Base-by-base conservation (phyloP, 2,113 vertebrate genomes). In the Bolborhynchus lineola region DNA sequence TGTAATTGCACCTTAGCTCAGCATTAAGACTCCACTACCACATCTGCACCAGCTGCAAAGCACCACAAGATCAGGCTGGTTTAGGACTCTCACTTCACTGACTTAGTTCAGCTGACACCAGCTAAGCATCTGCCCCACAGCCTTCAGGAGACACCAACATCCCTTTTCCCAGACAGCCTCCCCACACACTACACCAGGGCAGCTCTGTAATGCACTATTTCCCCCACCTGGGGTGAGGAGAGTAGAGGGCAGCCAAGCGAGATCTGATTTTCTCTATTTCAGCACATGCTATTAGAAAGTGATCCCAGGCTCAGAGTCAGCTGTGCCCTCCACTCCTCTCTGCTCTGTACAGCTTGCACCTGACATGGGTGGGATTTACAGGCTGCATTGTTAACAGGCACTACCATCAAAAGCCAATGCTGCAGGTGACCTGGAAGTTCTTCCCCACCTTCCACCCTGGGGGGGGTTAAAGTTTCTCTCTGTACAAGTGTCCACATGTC, bases 291-390 rank as follows among this genome's bases (percentile, higher is more conserved):
- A 4, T 24, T 8, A 6, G 11, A 26, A 46, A 82, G 57, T 0
- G 26, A 90, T 11, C 18, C 68, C 3, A 7, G 42, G 1, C 11
- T 26, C 52, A 11, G 78, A 70, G 68, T 70, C 75, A 53, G 88
- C 80, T 59, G 68, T 93, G 94, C 80, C 69, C 86, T 94, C 83
- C 81, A 69, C 76, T 21, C 91, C 37, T 8, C 33, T 24, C 44
- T 18, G 35, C 1, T 13, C 13, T 1, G 3, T 1, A 60, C 55
- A 4, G 76, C 41, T 62, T 11, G 44, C 1, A 1, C 20, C 87
- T 2, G 50, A 37, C 64, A 31, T 1, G 0, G 53, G 35, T 1
- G 2, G 39, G 59, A 5, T 4, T 57, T 24, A 19, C 6, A 4
- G 3, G n/a, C 37, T 16, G 3, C 33, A 2, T 11, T 52, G 52